Base-by-base conservation (phyloP, 2,113 vertebrate genomes). In the Podilymbus podiceps region DNA sequence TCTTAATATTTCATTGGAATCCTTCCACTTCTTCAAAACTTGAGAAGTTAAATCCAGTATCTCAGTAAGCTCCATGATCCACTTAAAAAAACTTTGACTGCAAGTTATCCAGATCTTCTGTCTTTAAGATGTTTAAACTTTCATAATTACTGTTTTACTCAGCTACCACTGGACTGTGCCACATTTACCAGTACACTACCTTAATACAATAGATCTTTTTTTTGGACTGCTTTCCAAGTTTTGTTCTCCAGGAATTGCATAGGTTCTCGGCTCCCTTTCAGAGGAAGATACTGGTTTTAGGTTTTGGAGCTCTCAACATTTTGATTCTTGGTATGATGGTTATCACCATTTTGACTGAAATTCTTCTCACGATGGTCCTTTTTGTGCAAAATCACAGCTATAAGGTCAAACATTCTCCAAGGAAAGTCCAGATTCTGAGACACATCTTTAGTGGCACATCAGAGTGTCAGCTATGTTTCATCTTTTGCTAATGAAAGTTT, bases 1-100 rank as follows among this genome's bases (percentile, higher is more conserved):
- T 88, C 86, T 35, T 81, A 90, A 71, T 89, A 62, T 93, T 90
- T 95, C 28, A 40, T 30, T 93, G 85, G 82, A 88, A 92, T 35
- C 16, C 30, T 90, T 87, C 86, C 86, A 90, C 17, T 74, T 90
- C 68, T 66, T 90, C 89, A 84, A 87, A 89, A 84, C 38, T 63
- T 24, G 38, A 89, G 80, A 81, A 90, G 72, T 77, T 71, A 71
- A 69, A 79, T 63, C 73, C 23, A 87, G 25, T 66, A 40, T 62
- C 38, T 74, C 55, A 78, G 44, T 89, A 67, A 90, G 17, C 12
- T 85, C 31, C 9, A 12, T 38, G 17, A 64, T 59, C 40, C 2
- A 3, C 49, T 87, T 81, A 2, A 76, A 93, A 77, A 91, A 63
- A 6, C 1, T 6, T 59, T 71, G 28, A 56, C n/a, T 75, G 38